phyloP scores from a whole-genome alignment of 2,113 vertebrate species.

The Pteropus alecto region DNA sequence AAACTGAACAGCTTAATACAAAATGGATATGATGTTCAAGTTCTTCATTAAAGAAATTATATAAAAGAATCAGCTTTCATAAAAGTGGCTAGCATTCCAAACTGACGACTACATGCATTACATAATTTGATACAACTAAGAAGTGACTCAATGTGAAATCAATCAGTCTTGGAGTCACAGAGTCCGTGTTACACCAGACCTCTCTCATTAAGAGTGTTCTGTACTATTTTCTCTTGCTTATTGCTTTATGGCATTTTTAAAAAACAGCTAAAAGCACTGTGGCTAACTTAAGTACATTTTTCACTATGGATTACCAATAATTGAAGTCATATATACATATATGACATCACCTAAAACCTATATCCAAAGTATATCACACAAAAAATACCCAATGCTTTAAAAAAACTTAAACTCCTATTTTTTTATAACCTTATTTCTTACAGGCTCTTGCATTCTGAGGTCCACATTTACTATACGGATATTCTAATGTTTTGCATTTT shows the following conservation, averaged over 20 bases:
- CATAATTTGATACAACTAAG: constrained; percentile 3
- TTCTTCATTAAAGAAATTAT: constrained; percentile 50
- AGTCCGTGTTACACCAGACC: neutral
- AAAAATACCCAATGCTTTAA: neutral
- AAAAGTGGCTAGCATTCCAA: constrained; percentile 43
- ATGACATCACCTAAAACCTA: neutral
- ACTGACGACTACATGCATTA: neutral
- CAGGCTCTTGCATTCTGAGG: neutral
- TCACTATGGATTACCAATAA: constrained; percentile 28
- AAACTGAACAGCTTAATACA: constrained; percentile 31
- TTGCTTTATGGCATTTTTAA: neutral
- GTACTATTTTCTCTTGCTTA: constrained; percentile 20
- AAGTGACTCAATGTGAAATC: constrained; percentile 43
- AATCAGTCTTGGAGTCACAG: neutral
- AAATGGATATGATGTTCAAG: neutral
- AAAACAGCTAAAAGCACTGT: constrained; percentile 4
- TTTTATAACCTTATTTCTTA: constrained; percentile 4
- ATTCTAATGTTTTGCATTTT: constrained; percentile 1
- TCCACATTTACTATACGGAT: neutral
- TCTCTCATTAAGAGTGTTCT: neutral
- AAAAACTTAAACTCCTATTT: constrained; percentile 24
- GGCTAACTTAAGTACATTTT: neutral
- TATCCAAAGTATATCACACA: neutral
- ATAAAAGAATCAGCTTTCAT: constrained; percentile 27
- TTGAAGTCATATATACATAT: constrained; percentile 29